Conservation (phyloP, 2,113 vertebrate species). For the Tetraodon nigroviridis region DNA sequence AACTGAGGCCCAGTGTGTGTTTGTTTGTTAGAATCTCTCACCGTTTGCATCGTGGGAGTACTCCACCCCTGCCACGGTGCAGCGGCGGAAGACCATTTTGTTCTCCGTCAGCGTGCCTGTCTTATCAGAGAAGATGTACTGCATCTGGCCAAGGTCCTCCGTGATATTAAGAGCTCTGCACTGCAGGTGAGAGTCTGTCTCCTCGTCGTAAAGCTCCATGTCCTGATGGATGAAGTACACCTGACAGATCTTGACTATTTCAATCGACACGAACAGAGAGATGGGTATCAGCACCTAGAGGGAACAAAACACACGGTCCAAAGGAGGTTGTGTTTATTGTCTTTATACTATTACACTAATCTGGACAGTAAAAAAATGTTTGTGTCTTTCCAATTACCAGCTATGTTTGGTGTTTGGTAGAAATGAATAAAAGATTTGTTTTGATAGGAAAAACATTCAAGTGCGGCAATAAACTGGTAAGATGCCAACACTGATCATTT, state of each 20-base stretch:
- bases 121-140: constrained; percentile 98
- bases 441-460: constrained; percentile 3
- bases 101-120: constrained; percentile 97
- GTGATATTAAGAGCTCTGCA: constrained; percentile 97
- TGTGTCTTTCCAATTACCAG: neutral
- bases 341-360: neutral
- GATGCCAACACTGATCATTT: constrained; percentile 14
- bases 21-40: constrained; percentile 58
- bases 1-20: too few species aligned
- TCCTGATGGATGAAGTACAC: constrained; percentile 98
- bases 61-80: constrained; percentile 91
- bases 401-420: neutral
- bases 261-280: constrained; percentile 96
- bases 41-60: constrained; percentile 97
- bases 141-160: constrained; percentile 94
- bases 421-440: constrained; percentile 47
- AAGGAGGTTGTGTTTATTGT: neutral
- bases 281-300: constrained; percentile 92
- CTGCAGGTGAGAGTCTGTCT: constrained; percentile 89
- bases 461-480: constrained; percentile 12
- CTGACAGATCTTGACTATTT: constrained; percentile 97
- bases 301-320: constrained; percentile 5
- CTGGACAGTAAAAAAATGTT: neutral
- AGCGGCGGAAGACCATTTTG: constrained; percentile 97
- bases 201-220: constrained; percentile 90